Conservation (phyloP, 2,797 vertebrate genomes). For the Manis javanica region DNA sequence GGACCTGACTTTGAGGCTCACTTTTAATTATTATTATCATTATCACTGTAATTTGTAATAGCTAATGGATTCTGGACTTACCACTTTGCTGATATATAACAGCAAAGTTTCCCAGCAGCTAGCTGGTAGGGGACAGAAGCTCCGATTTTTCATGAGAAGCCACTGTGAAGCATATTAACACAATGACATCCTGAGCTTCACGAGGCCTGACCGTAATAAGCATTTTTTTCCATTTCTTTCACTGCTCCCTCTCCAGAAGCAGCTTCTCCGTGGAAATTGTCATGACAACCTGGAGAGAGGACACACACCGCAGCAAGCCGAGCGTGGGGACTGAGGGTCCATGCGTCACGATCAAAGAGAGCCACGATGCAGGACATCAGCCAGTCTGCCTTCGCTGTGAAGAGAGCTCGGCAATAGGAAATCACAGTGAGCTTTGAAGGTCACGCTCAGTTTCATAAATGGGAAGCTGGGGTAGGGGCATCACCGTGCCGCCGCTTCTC, state of each 20-base stretch:
- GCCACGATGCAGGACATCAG: not conserved
- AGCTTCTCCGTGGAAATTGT: slow-evolving; percentile 67
- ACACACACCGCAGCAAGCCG: not conserved
- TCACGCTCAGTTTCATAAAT: not conserved
- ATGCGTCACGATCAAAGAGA: not conserved
- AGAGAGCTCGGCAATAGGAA: not conserved
- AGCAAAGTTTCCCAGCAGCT: not conserved
- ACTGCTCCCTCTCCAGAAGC: slow-evolving; percentile 43
- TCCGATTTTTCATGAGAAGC: not conserved
- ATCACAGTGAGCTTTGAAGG: not conserved
- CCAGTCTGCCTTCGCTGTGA: not conserved
- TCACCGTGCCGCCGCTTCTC: accelerated
- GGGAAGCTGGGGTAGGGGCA: not conserved
- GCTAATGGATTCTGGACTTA: not conserved
- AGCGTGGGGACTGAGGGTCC: not conserved
- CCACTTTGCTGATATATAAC: not conserved
- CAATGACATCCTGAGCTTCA: not conserved
- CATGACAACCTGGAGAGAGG: slow-evolving; percentile 77
- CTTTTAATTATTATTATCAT: not conserved
- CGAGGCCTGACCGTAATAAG: slow-evolving; percentile 37
- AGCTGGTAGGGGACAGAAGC: not conserved
- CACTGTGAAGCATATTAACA: not conserved
- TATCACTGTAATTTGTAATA: not conserved
- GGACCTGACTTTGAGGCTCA: not conserved
- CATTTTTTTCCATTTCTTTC: not conserved